Percentiles rank a stretch among this genome's conserved stretches.
phyloP scores from a whole-genome alignment of 1,140 invertebrate genomes.

The Patella vulgata region DNA sequence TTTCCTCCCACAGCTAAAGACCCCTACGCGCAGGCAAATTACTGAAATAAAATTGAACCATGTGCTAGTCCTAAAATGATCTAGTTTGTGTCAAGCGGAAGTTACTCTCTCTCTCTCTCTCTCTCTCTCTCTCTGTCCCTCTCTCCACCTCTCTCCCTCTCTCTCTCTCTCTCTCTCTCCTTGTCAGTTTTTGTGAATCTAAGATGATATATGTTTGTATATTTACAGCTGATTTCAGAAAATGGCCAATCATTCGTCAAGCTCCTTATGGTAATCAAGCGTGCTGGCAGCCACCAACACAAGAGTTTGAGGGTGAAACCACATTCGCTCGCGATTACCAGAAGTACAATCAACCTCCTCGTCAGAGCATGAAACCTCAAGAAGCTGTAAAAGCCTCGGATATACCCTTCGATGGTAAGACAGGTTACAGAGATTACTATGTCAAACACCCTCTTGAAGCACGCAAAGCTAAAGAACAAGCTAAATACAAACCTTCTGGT shows the following conservation, averaged over 20 bases:
- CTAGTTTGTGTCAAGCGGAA: too few relatives aligned
- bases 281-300: conserved; percentile 52
- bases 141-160: too few relatives aligned
- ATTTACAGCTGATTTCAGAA: conserved; percentile 62
- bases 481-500: conserved; percentile 46
- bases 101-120: too few relatives aligned
- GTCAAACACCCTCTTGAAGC: conserved; percentile 57
- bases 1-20: too few relatives aligned
- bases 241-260: conserved; percentile 55
- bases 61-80: too few relatives aligned
- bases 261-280: conserved; percentile 39
- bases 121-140: too few relatives aligned
- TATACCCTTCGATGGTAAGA: conserved; percentile 62
- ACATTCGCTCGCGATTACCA: conserved; percentile 62
- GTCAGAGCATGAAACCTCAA: conserved; percentile 54
- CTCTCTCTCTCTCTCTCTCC: too few relatives aligned
- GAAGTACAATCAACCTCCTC: conserved; percentile 46
- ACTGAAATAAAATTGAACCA: too few relatives aligned
- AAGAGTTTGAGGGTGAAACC: conserved; percentile 59
- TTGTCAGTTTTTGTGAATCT: neutral
- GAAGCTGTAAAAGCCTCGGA: conserved; percentile 56
- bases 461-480: conserved; percentile 43
- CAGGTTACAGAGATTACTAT: conserved; percentile 62
- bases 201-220: conserved; percentile 7
- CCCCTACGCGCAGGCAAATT: too few relatives aligned